Conservation (phyloP, 1,140 invertebrate genomes). For the Leptoteleia sp. region DNA sequence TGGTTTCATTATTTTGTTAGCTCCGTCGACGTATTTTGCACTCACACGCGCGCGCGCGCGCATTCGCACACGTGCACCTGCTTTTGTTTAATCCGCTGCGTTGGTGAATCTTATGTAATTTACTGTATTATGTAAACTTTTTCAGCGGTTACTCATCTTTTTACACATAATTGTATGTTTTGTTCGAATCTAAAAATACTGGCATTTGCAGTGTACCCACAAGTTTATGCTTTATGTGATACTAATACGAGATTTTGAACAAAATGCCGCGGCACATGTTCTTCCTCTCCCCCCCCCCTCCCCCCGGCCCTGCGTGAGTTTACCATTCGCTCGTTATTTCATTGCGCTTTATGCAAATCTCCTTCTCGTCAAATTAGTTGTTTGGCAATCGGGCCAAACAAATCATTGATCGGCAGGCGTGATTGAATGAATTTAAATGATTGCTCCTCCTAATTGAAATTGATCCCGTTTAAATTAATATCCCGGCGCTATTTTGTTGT, state of each 20-base stretch:
- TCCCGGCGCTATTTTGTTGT: not conserved
- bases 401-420: not conserved
- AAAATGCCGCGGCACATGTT: not conserved
- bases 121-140: constrained; percentile 57
- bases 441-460: not conserved
- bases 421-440: constrained; percentile 8
- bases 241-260: constrained; percentile 12
- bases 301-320: no score
- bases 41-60: no score
- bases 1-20: no score
- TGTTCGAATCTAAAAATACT: constrained; percentile 39
- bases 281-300: not conserved
- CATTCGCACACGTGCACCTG: constrained; percentile 40
- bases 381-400: not conserved
- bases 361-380: no score
- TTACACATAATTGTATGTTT: constrained; percentile 44
- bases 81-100: constrained; percentile 39
- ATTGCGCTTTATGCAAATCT: no score
- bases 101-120: constrained; percentile 51
- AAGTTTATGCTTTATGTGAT: constrained; percentile 20
- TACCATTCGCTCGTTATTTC: not conserved
- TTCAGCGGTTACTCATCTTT: constrained; percentile 56
- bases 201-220: constrained; percentile 15
- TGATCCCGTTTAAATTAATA: not conserved
- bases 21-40: no score